Evolutionary conservation across 2,113 vertebrate species (phyloP).

Genomic region (Cavia aperea): DNA sequence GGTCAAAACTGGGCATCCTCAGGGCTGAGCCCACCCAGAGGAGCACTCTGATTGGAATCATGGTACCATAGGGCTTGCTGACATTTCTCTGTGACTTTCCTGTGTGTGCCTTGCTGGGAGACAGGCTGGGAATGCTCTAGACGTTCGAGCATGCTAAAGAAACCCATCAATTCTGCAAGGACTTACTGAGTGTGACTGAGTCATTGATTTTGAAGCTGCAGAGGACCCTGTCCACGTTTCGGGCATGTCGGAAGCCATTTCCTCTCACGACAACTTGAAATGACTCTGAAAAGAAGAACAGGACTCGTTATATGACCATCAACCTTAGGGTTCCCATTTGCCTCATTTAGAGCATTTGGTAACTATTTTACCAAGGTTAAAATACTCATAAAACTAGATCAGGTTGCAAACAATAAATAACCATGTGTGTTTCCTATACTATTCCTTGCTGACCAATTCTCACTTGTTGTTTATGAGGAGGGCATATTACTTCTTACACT

Average conservation of each 20-base stretch:
- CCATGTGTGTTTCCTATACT: not conserved
- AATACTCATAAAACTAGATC: not conserved
- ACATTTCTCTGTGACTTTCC: not conserved
- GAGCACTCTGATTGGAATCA: not conserved
- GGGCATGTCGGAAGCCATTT: conserved; percentile 92
- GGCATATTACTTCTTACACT: not conserved
- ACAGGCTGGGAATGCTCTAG: not conserved
- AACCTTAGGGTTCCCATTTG: not conserved
- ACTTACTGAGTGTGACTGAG: conserved; percentile 92
- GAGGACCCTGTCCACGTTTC: conserved; percentile 92
- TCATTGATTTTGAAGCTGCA: conserved; percentile 98
- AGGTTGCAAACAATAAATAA: not conserved
- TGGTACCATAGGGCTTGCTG: fast-evolving
- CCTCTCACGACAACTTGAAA: conserved; percentile 96
- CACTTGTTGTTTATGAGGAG: not conserved
- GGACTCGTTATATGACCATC: not conserved
- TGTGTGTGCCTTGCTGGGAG: not conserved
- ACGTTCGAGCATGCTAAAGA: not conserved
- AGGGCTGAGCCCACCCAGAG: not conserved
- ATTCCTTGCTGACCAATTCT: not conserved
- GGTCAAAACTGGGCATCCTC: not conserved
- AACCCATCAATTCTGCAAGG: not conserved
- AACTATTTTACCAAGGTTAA: not conserved
- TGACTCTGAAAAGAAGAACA: conserved; percentile 78
- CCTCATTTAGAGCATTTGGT: not conserved